Evolutionary conservation across 2,888 invertebrate genomes (phyloP).

Genomic region (Agrochola lota): DNA sequence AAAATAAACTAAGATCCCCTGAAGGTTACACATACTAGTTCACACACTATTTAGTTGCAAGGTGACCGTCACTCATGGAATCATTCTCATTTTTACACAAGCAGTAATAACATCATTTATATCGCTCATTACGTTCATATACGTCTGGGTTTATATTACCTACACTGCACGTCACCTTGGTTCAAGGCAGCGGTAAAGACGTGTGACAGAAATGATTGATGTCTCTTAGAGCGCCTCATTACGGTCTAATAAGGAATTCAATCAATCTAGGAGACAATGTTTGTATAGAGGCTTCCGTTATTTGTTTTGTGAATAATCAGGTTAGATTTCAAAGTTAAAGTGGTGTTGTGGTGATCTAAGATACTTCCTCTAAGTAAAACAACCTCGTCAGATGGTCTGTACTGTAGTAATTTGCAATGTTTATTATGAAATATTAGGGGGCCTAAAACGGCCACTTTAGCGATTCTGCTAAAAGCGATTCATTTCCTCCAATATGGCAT

Average conservation of each 20-base stretch:
- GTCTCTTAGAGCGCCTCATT: constrained; percentile 9
- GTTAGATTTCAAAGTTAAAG: not conserved
- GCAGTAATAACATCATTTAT: constrained; percentile 62
- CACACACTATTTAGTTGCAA: constrained; percentile 47
- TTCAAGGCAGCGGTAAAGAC: constrained; percentile 35
- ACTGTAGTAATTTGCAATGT: not conserved
- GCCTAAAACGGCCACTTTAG: too few relatives aligned
- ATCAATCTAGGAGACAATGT: constrained; percentile 14
- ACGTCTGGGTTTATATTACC: constrained; percentile 13
- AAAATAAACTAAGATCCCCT: constrained; percentile 5
- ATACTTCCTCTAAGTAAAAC: not conserved
- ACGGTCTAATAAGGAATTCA: constrained; percentile 9
- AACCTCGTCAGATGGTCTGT: not conserved
- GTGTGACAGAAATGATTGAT: constrained; percentile 44
- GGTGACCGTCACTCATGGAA: constrained; percentile 56
- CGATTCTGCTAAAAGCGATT: too few relatives aligned
- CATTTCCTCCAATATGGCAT: too few relatives aligned
- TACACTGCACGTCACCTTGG: constrained; percentile 43
- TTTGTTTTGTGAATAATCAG: constrained; percentile 9
- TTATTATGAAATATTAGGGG: not conserved
- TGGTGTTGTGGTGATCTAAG: not conserved
- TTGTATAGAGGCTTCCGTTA: constrained; percentile 14
- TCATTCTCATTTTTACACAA: constrained; percentile 47
- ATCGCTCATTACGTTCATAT: constrained; percentile 40
- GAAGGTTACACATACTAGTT: constrained; percentile 49